Percentiles rank a stretch among this genome's conserved stretches.
Conservation (phyloP, 2,113 vertebrate species). For the Naja naja region DNA sequence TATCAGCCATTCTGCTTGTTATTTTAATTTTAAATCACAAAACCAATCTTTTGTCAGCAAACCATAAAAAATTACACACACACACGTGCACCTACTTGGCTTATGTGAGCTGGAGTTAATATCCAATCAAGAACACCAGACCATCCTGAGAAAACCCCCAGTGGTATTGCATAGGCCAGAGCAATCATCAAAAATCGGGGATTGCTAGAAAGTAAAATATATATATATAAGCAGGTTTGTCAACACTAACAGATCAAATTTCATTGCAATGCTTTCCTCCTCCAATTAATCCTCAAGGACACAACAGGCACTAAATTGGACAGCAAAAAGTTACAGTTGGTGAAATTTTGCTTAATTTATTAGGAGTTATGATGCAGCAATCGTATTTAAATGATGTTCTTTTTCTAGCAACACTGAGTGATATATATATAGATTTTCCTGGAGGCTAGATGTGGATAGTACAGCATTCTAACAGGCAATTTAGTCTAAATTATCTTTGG, state of each 20-base stretch:
- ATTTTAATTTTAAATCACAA: not conserved
- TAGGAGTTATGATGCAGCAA: not conserved
- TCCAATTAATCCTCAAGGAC: not conserved
- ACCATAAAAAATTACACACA: conserved; percentile 16
- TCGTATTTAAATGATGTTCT: not conserved
- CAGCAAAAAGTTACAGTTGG: not conserved
- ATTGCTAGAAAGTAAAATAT: conserved; percentile 75
- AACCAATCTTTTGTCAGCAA: conserved; percentile 3
- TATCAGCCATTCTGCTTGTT: not conserved
- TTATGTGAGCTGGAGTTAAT: conserved; percentile 89
- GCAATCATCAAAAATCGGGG: conserved; percentile 94
- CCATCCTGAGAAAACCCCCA: conserved; percentile 95
- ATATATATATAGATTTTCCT: not conserved
- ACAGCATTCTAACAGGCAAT: not conserved
- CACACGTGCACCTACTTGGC: conserved; percentile 80
- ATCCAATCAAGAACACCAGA: conserved; percentile 93
- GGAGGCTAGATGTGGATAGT: not conserved
- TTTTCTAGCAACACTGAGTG: not conserved
- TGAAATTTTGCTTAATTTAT: not conserved
- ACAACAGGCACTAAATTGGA: not conserved
- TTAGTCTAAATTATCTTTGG: not conserved
- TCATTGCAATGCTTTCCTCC: not conserved
- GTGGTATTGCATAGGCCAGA: conserved; percentile 91
- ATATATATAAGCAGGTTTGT: conserved; percentile 2
- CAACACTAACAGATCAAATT: not conserved